Evolutionary conservation across 2,888 invertebrate species (phyloP), one percentile per base, ranked within the genome.

Genomic region (Drosophila leonis): DNA sequence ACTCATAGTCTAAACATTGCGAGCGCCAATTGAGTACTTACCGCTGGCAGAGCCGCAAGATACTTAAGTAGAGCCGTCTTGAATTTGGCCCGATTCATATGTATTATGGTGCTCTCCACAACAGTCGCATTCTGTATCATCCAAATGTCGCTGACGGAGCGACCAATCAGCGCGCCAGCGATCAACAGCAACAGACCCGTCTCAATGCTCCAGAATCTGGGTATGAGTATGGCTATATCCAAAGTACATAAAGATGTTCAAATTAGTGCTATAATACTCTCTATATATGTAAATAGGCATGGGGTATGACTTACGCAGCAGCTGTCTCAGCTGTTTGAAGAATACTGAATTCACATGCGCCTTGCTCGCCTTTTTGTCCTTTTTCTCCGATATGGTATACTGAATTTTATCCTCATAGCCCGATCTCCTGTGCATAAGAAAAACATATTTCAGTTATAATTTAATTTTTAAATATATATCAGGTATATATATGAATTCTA

Each of bases 61-160:
- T 98, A 97, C 90, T 95, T 95, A 39, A 96, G 90, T 48, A 99
- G 94, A 60, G 97, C 95, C 77, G 94, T 94, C 91, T 95, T 95
- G 93, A 99, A 99, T 70, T 96, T 94, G 9, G 94, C 92, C 72
- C 94, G 94, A 92, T 98, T 95, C 95, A 97, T 97, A 78, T 97
- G 96, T 84, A 99, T 98, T 76, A 99, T 98, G 7, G 98, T 96
- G 92, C 98, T 97, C 94, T 99, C 99, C 83, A 99, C 96, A 63
- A 97, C 94, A 2, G 99, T 99, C 13, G 97, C 97, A 92, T 97
- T 98, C 90, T 97, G 97, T 83, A 99, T 99, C 94, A 99, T 96
- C 98, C 98, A 99, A 60, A 99, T 95, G 93, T 99, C 99, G 91
- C 98, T 98, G 80, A 98, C 95, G 0, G 99, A 98, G 81, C 99